Base-by-base conservation (phyloP, 2,113 vertebrate species). In the Esox niger region DNA sequence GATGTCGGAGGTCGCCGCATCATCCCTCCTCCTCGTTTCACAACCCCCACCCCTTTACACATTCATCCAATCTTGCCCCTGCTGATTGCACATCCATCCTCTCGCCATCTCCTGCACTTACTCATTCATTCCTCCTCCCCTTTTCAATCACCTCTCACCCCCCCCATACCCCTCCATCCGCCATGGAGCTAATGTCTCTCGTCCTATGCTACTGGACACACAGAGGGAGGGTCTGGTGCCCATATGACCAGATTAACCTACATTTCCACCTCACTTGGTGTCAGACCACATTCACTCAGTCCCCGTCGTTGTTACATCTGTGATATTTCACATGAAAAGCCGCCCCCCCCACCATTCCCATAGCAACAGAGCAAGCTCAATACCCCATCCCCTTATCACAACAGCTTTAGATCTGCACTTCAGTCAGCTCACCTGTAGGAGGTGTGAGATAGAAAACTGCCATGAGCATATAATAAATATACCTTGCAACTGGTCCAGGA, bases 221-320 rank as follows among this genome's bases (percentile, higher is more conserved):
- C 29, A 38, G 17, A 29, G 32, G 15, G 64, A 20, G 78, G n/a
- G 69, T 47, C 21, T 66, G 43, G 52, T 61, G 64, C 82, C n/a
- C 77, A 72, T 78, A 84, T 76, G 83, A 89, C 65, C 77, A 71
- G 76, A 82, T 89, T 88, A 90, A 87, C 85, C 86, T 86, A 88
- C 80, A 89, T 88, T 89, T 87, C 79, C 77, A 71, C 71, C 68
- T 82, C 73, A 13, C 66, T 73, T 81, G 72, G 56, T 54, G 71
- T 73, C 66, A 69, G 69, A 69, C 72, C 47, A 60, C 55, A n/a
- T 70, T 84, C 60, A 2, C 7, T 80, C 65, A 62, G 38, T 32
- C 55, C 73, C 52, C 70, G n/a, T 75, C 67, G 69, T 77, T 46
- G 82, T 73, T 64, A 79, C 82, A 77, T 81, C 77, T 80, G 68